Evolutionary conservation across 2,113 vertebrate species (phyloP).

Genomic region (Beaufortia kweichowensis): DNA sequence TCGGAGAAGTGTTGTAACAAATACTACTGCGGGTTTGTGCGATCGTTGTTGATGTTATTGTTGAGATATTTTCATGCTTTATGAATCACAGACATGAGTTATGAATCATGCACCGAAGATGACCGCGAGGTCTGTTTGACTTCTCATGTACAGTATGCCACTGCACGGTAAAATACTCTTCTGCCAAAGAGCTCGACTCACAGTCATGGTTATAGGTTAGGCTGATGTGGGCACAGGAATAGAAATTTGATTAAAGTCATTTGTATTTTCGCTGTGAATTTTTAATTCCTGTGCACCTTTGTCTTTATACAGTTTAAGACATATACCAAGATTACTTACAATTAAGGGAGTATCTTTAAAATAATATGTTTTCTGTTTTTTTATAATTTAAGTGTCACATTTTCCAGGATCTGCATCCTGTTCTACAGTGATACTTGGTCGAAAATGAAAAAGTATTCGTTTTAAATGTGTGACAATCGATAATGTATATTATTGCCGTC

Average conservation of each 20-base stretch:
- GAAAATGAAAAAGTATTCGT: conserved; percentile 21
- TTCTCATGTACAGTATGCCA: conserved; percentile 38
- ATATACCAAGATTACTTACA: neutral
- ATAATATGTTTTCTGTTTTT: neutral
- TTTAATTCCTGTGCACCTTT: conserved; percentile 57
- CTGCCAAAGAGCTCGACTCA: conserved; percentile 46
- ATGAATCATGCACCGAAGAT: conserved; percentile 47
- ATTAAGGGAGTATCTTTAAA: conserved; percentile 12
- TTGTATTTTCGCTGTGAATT: conserved; percentile 51
- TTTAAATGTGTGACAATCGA: neutral
- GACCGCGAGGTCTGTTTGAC: conserved; percentile 48
- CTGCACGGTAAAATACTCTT: conserved; percentile 42
- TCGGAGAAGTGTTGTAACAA: conserved; percentile 53
- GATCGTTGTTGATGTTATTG: conserved; percentile 38
- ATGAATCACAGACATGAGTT: conserved; percentile 48
- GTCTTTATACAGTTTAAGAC: conserved; percentile 13
- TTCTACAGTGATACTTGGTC: neutral
- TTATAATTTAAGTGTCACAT: neutral
- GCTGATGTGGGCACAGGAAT: neutral
- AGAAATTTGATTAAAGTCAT: conserved; percentile 31
- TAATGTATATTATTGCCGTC: neutral
- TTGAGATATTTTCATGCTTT: conserved; percentile 43
- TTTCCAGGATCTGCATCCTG: conserved; percentile 1
- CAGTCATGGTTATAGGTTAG: conserved; percentile 30
- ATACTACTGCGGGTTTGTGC: conserved; percentile 56